A percentile compares a stretch with the other conserved stretches of the same genome.
phyloP scores from a whole-genome alignment of 1,140 invertebrate species.

The Drosophila burlai region DNA sequence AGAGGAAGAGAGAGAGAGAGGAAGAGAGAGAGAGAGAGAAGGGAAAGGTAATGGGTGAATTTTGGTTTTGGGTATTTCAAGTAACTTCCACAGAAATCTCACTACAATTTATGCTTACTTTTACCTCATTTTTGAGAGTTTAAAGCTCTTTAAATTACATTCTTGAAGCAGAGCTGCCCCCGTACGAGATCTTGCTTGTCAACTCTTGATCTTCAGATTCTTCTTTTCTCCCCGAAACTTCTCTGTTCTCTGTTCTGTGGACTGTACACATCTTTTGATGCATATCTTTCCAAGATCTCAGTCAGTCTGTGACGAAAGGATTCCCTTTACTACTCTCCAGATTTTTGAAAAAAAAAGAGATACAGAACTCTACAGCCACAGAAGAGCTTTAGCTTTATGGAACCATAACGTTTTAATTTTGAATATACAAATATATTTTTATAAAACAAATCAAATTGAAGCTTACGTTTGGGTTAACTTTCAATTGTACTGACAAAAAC shows the following conservation, averaged over 20 bases:
- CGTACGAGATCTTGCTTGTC: too few species aligned
- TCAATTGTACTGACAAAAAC: too few species aligned
- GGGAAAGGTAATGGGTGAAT: constrained; percentile 3
- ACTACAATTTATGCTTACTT: background rate
- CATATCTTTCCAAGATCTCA: background rate
- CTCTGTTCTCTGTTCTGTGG: background rate
- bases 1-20: constrained; percentile 15
- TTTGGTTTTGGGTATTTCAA: background rate
- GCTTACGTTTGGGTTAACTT: too few species aligned
- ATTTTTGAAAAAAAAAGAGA: too few species aligned
- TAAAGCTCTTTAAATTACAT: background rate
- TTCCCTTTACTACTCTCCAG: too few species aligned
- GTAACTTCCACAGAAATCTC: background rate
- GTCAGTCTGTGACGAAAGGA: background rate
- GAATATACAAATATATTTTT: too few species aligned
- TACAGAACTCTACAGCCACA: too few species aligned
- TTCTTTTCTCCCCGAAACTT: background rate
- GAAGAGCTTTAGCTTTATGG: background rate
- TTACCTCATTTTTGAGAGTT: background rate
- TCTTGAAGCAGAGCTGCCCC: background rate
- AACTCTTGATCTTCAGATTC: background rate
- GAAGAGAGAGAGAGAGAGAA: constrained; percentile 9
- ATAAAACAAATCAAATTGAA: too few species aligned
- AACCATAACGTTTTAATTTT: too few species aligned
- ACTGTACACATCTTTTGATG: background rate